Evolutionary conservation across 2,113 vertebrate genomes (phyloP), one percentile per base, ranked within the genome.

Genomic region (Varanus salvator): DNA sequence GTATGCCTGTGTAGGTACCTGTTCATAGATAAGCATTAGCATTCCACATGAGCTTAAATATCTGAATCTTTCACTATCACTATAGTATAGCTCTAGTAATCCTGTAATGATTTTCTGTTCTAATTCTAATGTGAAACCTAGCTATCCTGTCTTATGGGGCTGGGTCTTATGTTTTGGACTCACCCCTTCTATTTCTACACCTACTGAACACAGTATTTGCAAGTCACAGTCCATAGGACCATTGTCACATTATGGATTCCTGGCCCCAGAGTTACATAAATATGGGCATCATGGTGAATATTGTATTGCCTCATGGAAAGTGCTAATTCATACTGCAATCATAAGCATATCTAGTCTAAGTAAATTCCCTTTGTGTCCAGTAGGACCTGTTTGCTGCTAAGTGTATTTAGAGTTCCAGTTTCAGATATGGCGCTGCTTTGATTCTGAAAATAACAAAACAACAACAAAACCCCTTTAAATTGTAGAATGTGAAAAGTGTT

Each of bases 401-500:
- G 78, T 82, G 29, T 83, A 8, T 60, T 86, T 60, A 27, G 72
- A 23, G 60, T 60, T 76, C 25, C n/a, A 38, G n/a, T 21, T n/a
- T 87, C 4, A 66, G 34, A 19, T 77, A 66, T 48, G 84, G 57
- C 29, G 88, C 44, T 68, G 86, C 5, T n/a, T 23, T 90, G 90
- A 80, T 81, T 90, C 52, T 91, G 87, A 44, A 74, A 84, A 83
- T 92, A 60, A 92, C 14, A 44, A 44, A 44, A 44, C 38, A 17
- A 50, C 17, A n/a, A 57, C 89, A 44, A 78, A 92, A 75, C 72
- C 44, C 90, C 11, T 93, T 94, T 92, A 90, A 82, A 90, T 96
- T 96, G 29, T 89, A 98, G 97, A 96, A 77, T 86, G 5, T 96
- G 68, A 91, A 90, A 89, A 96, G 93, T 5, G 21, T 96, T 95